A percentile compares a stretch with the other conserved stretches of the same genome.
Conservation (phyloP, 2,113 vertebrate genomes). For the Synchiropus splendidus region DNA sequence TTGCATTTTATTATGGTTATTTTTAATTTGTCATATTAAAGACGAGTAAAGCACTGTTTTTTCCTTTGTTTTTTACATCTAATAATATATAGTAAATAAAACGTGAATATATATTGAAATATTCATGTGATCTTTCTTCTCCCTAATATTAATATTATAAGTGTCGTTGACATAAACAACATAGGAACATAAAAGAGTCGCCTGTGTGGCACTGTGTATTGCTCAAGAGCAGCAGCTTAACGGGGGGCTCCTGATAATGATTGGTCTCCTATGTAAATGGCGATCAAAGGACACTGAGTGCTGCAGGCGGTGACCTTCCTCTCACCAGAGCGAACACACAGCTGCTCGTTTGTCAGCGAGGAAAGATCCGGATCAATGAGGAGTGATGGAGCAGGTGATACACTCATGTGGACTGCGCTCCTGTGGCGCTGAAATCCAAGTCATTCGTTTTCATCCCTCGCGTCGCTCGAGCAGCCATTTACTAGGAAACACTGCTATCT, state of each 20-base stretch:
- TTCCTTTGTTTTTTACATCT: too few species aligned
- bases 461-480: neutral
- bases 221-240: too few species aligned
- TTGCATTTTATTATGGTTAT: too few species aligned
- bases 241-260: constrained; percentile 82
- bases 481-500: constrained; percentile 72
- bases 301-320: constrained; percentile 73
- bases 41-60: too few species aligned
- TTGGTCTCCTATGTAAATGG: constrained; percentile 78
- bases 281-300: constrained; percentile 76
- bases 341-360: too few species aligned
- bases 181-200: constrained; percentile 40
- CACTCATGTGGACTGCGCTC: constrained; percentile 32
- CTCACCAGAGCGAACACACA: too few species aligned
- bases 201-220: too few species aligned
- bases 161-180: neutral
- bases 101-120: neutral
- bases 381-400: constrained; percentile 36
- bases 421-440: constrained; percentile 6
- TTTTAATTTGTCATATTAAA: too few species aligned
- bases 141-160: neutral
- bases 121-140: neutral
- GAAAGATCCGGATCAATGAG: constrained; percentile 12
- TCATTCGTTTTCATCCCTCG: constrained; percentile 32
- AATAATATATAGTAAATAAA: neutral